Percentiles rank a stretch among this genome's conserved stretches.
Conservation (phyloP, 2,113 vertebrate genomes). For the Microcebus jonahi region DNA sequence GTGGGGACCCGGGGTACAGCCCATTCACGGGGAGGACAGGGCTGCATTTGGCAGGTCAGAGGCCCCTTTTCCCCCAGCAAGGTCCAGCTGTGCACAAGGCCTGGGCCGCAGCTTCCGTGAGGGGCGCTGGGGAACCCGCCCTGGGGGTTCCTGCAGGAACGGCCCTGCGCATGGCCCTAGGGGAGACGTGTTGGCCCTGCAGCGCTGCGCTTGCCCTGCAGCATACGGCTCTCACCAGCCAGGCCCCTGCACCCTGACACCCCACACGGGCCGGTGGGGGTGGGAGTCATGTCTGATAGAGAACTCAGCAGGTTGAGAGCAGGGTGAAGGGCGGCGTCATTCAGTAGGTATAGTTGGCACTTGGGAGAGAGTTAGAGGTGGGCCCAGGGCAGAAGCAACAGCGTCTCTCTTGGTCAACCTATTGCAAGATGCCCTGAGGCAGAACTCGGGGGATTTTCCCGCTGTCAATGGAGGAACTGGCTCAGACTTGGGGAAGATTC, state of each 20-base stretch:
- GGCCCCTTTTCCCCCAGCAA: background rate
- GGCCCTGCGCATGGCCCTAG: rapidly evolving
- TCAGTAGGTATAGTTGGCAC: background rate
- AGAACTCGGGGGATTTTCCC: background rate
- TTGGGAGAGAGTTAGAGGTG: background rate
- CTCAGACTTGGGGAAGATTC: background rate
- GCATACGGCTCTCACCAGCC: background rate
- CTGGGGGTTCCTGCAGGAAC: background rate
- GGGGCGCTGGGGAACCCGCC: background rate
- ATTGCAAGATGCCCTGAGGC: background rate
- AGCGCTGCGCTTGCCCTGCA: background rate
- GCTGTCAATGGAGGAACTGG: background rate
- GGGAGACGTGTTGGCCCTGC: background rate
- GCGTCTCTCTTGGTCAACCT: background rate
- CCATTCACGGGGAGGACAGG: background rate
- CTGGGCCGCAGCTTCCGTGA: background rate
- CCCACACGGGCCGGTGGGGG: background rate
- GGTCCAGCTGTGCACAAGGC: background rate
- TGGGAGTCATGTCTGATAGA: background rate
- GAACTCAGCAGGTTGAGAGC: background rate
- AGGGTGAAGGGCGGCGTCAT: background rate
- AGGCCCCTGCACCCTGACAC: background rate
- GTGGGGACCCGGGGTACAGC: background rate
- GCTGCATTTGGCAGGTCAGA: background rate
- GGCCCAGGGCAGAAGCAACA: background rate